Conservation (phyloP, 2,797 vertebrate genomes). For the Iguana delicatissima region DNA sequence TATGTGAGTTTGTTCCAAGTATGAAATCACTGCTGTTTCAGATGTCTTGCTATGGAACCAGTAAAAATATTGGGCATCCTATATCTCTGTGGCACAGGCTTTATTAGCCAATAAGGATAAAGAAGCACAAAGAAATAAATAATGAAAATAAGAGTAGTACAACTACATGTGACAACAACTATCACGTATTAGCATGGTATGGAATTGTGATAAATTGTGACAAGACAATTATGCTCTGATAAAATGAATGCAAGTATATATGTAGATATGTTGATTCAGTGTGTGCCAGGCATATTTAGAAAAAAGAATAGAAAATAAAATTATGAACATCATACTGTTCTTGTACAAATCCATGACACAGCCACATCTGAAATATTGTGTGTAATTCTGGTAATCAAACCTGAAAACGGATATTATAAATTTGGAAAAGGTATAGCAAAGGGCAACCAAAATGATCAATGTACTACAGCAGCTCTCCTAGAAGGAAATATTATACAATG, state of each 20-base stretch:
- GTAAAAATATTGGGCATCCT: background rate
- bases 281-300: too few relatives aligned
- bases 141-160: background rate
- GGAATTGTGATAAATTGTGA: too few relatives aligned
- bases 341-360: too few relatives aligned
- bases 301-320: too few relatives aligned
- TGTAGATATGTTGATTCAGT: background rate
- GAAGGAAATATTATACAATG: too few relatives aligned
- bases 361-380: too few relatives aligned
- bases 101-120: constrained; percentile 45
- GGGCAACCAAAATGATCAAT: too few relatives aligned
- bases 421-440: too few relatives aligned
- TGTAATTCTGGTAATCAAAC: too few relatives aligned
- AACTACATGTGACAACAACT: background rate
- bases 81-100: constrained; percentile 28
- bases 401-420: too few relatives aligned
- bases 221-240: background rate
- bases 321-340: too few relatives aligned
- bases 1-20: constrained; percentile 10
- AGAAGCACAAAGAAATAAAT: constrained; percentile 57
- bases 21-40: constrained; percentile 15
- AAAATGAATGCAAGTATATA: background rate
- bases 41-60: background rate
- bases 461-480: too few relatives aligned
- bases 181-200: background rate